Conservation (phyloP, 2,113 vertebrate genomes). For the Hylia prasina region DNA sequence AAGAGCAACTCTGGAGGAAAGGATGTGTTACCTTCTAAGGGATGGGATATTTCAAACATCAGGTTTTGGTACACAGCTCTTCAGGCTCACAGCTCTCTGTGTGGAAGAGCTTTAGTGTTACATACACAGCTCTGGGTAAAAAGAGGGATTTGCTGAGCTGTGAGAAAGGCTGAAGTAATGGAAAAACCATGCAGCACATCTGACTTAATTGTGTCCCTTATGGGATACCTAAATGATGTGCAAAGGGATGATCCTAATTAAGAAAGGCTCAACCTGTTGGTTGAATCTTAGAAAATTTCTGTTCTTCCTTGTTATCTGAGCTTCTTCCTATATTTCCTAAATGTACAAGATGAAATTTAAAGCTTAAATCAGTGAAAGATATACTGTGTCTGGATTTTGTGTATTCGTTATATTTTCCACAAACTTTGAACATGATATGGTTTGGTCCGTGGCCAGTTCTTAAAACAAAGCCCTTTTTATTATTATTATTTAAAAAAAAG, state of each 20-base stretch:
- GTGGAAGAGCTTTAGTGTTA: neutral
- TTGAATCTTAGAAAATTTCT: neutral
- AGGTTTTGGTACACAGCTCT: neutral
- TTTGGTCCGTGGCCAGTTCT: constrained; percentile 1
- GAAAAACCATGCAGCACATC: neutral
- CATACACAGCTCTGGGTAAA: neutral
- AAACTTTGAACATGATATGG: neutral
- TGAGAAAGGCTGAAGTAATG: neutral
- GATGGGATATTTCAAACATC: neutral
- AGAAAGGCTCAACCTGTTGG: neutral
- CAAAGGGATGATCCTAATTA: neutral
- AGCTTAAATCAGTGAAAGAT: neutral
- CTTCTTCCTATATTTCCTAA: neutral
- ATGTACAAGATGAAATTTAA: neutral
- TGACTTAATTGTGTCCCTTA: neutral
- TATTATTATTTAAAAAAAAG: neutral
- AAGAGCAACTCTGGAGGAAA: neutral
- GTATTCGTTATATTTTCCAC: neutral
- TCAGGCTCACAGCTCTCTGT: neutral
- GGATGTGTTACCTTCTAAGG: neutral
- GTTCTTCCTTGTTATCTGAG: neutral
- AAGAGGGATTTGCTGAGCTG: neutral
- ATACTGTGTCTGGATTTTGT: neutral
- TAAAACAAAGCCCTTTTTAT: neutral
- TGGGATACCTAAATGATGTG: neutral